Evolutionary conservation across 2,888 invertebrate species (phyloP).

Genomic region (Drosophila mulleri): DNA sequence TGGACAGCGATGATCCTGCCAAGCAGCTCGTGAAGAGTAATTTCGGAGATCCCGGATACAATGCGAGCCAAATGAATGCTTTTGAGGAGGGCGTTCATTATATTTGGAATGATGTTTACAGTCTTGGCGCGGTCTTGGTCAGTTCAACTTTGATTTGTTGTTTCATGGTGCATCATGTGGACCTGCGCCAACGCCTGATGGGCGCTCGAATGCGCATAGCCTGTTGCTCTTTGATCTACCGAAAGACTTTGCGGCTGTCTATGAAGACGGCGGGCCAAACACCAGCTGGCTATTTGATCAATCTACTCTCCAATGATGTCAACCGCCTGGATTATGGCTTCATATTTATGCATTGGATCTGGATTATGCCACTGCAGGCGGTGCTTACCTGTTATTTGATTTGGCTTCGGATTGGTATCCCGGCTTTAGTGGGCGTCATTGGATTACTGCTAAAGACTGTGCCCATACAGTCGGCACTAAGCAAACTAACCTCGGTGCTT

Average conservation of each 20-base stretch:
- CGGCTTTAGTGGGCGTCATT: slow-evolving; percentile 91
- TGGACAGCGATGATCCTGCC: slow-evolving; percentile 28
- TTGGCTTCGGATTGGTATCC: slow-evolving; percentile 90
- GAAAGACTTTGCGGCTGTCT: slow-evolving; percentile 89
- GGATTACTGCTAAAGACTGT: slow-evolving; percentile 91
- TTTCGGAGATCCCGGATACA: slow-evolving; percentile 2
- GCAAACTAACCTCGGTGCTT: slow-evolving; percentile 83
- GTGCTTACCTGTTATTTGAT: slow-evolving; percentile 90
- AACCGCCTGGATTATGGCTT: slow-evolving; percentile 95
- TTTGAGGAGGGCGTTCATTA: slow-evolving; percentile 36
- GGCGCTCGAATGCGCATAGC: slow-evolving; percentile 89
- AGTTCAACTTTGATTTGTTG: slow-evolving; percentile 79
- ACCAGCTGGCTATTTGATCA: slow-evolving; percentile 95
- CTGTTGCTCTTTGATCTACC: slow-evolving; percentile 85
- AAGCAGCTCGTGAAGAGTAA: slow-evolving; percentile 39
- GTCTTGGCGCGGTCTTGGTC: slow-evolving; percentile 82
- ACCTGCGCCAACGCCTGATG: slow-evolving; percentile 83
- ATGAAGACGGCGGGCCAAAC: slow-evolving; percentile 90
- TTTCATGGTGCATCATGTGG: slow-evolving; percentile 85
- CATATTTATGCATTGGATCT: slow-evolving; percentile 93
- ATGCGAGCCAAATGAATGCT: slow-evolving; percentile 23
- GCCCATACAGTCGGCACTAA: slow-evolving; percentile 90
- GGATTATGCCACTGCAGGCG: slow-evolving; percentile 92
- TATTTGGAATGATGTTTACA: slow-evolving; percentile 83
- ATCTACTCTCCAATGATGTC: slow-evolving; percentile 97